Base-by-base conservation (phyloP, 2,888 invertebrate genomes). In the Xestia c-nigrum region DNA sequence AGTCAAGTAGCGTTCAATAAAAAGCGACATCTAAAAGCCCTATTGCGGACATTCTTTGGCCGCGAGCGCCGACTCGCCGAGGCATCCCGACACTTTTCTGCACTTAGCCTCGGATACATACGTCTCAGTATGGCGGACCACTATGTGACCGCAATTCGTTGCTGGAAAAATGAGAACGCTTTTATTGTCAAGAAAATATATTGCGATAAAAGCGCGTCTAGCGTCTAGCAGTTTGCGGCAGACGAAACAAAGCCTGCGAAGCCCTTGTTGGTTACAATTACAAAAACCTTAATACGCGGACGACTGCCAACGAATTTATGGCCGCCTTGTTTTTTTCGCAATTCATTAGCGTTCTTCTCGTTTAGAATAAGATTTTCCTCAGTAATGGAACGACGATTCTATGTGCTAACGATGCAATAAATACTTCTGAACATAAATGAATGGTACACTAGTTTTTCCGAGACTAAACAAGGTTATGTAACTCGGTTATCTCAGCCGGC, bases 71-170 rank as follows among this genome's bases (percentile, higher is more conserved):
- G 59, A 75, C 76, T 78, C 78, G 77, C 74, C 74, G 84, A 85
- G 85, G 89, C 89, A 87, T 89, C 89, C 81, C 86, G 90, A 94
- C 94, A 94, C 91, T 94, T 94, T 92, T 93, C 92, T 92, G 93
- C 95, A 95, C 95, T 95, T 94, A 94, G 89, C 89, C 87, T 85
- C 81, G 87, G 87, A 88, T 89, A 91, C 89, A 88, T 89, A 89
- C 85, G 82, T 89, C 87, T 85, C 74, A 81, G 83, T 90, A 85
- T 79, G 69, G 78, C 71, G 83, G 86, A 88, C 87, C 90, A 90
- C 90, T 91, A 92, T 93, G 93, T 92, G 93, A 93, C 93, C 93
- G 93, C 93, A 93, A 93, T 94, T 92, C 91, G 85, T 89, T 89
- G 90, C 84, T 88, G 86, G 90, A 90, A 91, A 91, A 93, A 93